phyloP scores from a whole-genome alignment of 2,113 vertebrate genomes.

The Sitta europaea region DNA sequence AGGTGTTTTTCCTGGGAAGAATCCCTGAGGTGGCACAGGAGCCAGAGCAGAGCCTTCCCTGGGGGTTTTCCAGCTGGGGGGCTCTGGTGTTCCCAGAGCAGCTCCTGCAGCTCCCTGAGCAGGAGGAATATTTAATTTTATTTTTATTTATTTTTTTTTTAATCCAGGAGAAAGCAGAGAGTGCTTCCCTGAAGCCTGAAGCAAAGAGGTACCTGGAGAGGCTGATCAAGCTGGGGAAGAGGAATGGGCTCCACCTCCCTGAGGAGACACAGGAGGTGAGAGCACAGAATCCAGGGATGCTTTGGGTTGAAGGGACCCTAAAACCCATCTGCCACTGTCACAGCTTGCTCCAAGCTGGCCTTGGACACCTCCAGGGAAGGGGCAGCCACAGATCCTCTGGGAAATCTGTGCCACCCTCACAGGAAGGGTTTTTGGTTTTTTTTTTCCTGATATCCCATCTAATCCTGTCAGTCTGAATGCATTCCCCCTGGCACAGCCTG shows the following conservation, averaged over 20 bases:
- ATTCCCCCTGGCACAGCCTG: accelerated
- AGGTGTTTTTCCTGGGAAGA: accelerated
- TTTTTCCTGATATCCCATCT: neutral
- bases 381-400: neutral
- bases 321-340: neutral
- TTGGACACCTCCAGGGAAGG: neutral
- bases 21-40: neutral
- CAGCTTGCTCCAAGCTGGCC: neutral
- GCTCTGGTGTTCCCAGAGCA: neutral
- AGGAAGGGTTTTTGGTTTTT: neutral
- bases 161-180: constrained; percentile 78
- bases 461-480: neutral
- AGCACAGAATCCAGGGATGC: accelerated
- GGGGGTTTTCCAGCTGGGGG: neutral
- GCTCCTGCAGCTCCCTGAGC: neutral
- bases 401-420: neutral
- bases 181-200: constrained; percentile 72
- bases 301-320: neutral
- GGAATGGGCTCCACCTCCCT: constrained; percentile 91
- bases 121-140: neutral
- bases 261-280: constrained; percentile 85
- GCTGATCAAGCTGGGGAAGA: constrained; percentile 84
- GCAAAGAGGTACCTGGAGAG: constrained; percentile 87
- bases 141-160: no score
- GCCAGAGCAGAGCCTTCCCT: neutral